Evolutionary conservation across 1,140 invertebrate genomes (phyloP).

Genomic region (Nasonia longicornis): DNA sequence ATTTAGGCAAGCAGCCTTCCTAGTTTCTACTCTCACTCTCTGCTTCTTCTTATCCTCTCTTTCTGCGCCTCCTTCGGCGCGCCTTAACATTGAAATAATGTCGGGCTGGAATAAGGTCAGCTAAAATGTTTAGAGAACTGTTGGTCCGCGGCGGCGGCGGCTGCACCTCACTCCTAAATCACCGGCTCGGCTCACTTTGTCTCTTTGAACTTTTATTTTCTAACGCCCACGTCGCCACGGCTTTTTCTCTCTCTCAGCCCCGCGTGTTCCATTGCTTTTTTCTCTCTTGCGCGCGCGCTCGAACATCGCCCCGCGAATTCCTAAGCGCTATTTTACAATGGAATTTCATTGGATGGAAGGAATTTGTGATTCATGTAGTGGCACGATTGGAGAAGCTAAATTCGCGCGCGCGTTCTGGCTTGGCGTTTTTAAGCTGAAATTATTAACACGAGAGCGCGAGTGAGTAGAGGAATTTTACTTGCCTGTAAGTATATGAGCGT

Average conservation of each 20-base stretch:
- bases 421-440: background rate
- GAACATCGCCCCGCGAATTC: background rate
- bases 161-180: slow-evolving; percentile 45
- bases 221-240: background rate
- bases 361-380: slow-evolving; percentile 2
- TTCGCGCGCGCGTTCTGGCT: background rate
- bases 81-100: slow-evolving; percentile 64
- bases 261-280: background rate
- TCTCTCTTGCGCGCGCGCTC: background rate
- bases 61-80: slow-evolving; percentile 45
- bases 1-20: slow-evolving; percentile 58
- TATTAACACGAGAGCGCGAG: background rate
- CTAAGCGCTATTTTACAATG: background rate
- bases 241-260: background rate
- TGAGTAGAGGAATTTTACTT: background rate
- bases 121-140: slow-evolving; percentile 63
- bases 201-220: background rate
- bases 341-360: background rate
- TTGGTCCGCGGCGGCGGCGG: slow-evolving; percentile 15
- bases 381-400: background rate
- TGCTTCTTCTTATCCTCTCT: slow-evolving; percentile 35
- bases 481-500: no score
- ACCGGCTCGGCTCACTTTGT: slow-evolving; percentile 5
- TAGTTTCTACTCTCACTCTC: slow-evolving; percentile 47
- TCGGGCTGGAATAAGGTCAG: slow-evolving; percentile 60